Conservation (phyloP, 1,140 invertebrate genomes). For the Hyles euphorbiae region DNA sequence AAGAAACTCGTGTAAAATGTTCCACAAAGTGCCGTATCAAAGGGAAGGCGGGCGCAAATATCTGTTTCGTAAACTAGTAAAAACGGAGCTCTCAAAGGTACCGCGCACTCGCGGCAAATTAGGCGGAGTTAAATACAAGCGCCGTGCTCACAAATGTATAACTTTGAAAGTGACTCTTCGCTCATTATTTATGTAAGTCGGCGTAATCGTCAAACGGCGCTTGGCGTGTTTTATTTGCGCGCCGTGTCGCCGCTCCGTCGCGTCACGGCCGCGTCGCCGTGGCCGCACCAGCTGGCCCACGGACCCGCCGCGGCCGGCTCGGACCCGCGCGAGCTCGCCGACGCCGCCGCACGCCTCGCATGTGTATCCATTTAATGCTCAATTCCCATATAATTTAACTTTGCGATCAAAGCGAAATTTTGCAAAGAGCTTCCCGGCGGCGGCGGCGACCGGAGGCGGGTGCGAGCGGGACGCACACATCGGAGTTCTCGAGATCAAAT, state of each 20-base stretch:
- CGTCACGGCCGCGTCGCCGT: neutral
- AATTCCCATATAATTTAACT: conserved; percentile 76
- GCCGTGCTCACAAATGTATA: conserved; percentile 55
- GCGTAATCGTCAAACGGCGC: conserved; percentile 59
- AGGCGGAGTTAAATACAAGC: conserved; percentile 71
- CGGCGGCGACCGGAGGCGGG: conserved; percentile 52
- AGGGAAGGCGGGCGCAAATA: conserved; percentile 73
- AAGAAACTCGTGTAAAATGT: conserved; percentile 75
- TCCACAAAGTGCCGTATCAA: conserved; percentile 74
- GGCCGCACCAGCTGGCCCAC: neutral
- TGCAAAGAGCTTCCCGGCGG: conserved; percentile 71
- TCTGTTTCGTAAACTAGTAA: conserved; percentile 75
- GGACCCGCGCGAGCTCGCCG: conserved; percentile 1
- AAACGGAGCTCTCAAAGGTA: conserved; percentile 71
- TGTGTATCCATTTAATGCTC: conserved; percentile 75
- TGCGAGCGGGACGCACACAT: conserved; percentile 63
- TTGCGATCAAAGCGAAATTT: conserved; percentile 75
- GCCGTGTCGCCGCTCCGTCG: neutral
- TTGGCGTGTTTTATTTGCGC: conserved; percentile 46
- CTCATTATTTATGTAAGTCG: conserved; percentile 71
- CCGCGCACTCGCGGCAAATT: conserved; percentile 71
- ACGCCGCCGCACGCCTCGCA: conserved; percentile 42
- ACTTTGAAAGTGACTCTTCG: conserved; percentile 62
- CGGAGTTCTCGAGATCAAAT: conserved; percentile 70
- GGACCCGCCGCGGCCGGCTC: conserved; percentile 2